Conservation (phyloP, 53 echinoderm and acorn worm genomes). For the Astropecten irregularis region DNA sequence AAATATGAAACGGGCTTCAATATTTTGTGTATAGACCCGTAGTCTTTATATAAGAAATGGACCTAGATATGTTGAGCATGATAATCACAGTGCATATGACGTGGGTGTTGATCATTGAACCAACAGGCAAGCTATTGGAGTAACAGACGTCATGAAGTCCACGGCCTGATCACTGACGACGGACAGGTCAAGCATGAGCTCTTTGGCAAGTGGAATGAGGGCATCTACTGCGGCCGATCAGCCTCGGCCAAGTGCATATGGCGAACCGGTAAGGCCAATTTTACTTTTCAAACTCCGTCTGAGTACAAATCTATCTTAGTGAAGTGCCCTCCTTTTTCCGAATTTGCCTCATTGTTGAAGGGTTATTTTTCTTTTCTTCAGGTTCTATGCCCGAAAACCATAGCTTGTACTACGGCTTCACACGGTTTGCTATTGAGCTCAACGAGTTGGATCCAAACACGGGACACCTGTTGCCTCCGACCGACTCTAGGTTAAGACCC, state of each 20-base stretch:
- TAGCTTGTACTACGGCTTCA: constrained; percentile 92
- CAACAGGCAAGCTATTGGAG: constrained; percentile 98
- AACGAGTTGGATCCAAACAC: constrained; percentile 79
- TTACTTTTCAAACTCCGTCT: no score
- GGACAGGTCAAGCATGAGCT: constrained; percentile 92
- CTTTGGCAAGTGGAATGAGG: constrained; percentile 99
- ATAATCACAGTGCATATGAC: no score
- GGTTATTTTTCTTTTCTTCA: constrained; percentile 10
- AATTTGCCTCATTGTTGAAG: no score
- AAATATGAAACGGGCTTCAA: no score
- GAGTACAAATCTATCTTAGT: no score
- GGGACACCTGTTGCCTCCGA: constrained; percentile 75
- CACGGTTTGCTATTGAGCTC: constrained; percentile 95
- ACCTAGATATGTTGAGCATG: no score
- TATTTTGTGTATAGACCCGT: no score
- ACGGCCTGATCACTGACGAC: constrained; percentile 82
- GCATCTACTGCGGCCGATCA: constrained; percentile 92
- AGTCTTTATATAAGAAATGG: no score
- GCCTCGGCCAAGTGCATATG: constrained; percentile 97
- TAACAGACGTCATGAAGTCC: constrained; percentile 90
- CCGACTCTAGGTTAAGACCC: constrained; percentile 93
- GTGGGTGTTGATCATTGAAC: no score
- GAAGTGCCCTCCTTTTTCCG: no score
- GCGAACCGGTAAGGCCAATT: constrained; percentile 97
- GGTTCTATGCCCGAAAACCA: constrained; percentile 93